Conservation (phyloP, 1,140 invertebrate genomes). For the Pogonomyrmex californicus region DNA sequence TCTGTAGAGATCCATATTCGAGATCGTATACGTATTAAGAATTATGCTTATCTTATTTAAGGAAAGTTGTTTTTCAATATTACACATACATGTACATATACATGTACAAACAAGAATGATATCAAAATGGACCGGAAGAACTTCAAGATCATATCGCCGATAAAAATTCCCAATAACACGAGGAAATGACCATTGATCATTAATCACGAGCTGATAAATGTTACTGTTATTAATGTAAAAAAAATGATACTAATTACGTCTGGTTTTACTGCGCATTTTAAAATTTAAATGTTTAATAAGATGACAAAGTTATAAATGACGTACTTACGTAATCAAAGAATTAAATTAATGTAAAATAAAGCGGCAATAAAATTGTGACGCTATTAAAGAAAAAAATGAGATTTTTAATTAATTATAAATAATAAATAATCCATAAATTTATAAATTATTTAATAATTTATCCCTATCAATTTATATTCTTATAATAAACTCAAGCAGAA, state of each 20-base stretch:
- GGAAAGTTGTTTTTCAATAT: conserved; percentile 14
- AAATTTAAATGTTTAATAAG: conserved; percentile 27
- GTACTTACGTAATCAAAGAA: conserved; percentile 23
- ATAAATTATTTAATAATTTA: background rate
- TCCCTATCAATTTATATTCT: background rate
- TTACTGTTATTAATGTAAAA: conserved; percentile 23
- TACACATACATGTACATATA: background rate
- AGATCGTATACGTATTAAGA: background rate
- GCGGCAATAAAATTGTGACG: background rate
- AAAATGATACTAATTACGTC: background rate
- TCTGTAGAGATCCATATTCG: background rate
- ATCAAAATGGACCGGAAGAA: background rate
- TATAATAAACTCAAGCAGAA: background rate
- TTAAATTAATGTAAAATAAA: conserved; percentile 22
- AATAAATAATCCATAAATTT: conserved; percentile 29
- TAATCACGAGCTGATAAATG: conserved; percentile 32
- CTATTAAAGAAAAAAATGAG: background rate
- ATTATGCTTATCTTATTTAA: conserved; percentile 34
- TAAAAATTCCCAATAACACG: conserved; percentile 6
- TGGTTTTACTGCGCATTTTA: conserved; percentile 23
- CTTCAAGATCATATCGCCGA: background rate
- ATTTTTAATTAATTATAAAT: background rate
- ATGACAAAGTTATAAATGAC: background rate
- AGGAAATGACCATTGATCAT: background rate
- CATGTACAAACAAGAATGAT: background rate